Conservation (phyloP, 2,888 invertebrate genomes). For the Mactromeris polynyma region DNA sequence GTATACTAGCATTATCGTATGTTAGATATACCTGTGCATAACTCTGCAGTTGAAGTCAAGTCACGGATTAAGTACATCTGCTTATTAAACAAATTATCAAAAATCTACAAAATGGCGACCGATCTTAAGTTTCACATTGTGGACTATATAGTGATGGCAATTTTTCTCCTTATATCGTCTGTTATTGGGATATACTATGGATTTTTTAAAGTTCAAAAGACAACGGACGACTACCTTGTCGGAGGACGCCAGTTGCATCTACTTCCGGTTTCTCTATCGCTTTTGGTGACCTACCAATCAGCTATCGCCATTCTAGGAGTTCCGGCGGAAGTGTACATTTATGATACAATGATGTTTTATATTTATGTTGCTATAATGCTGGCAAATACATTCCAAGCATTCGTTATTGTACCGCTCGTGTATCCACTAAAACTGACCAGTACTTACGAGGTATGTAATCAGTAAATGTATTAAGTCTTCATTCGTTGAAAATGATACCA, state of each 20-base stretch:
- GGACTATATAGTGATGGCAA: slow-evolving; percentile 63
- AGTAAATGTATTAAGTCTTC: too few species aligned
- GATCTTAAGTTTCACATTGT: slow-evolving; percentile 47
- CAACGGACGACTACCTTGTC: slow-evolving; percentile 73
- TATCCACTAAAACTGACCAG: slow-evolving; percentile 77
- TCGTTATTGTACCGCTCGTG: slow-evolving; percentile 71
- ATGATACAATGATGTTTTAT: slow-evolving; percentile 68
- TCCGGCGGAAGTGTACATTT: slow-evolving; percentile 74
- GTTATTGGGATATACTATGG: slow-evolving; percentile 71
- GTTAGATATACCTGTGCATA: too few species aligned
- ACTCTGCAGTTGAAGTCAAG: too few species aligned
- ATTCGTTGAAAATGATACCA: too few species aligned
- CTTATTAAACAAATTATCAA: neutral
- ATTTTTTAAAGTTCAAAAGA: slow-evolving; percentile 53
- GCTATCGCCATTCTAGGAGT: slow-evolving; percentile 75
- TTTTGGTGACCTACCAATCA: slow-evolving; percentile 78
- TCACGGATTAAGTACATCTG: too few species aligned
- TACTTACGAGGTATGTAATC: slow-evolving; percentile 70
- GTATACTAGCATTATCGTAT: neutral
- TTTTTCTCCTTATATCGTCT: slow-evolving; percentile 59
- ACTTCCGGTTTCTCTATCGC: slow-evolving; percentile 77
- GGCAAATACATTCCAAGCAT: slow-evolving; percentile 56
- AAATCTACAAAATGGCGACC: neutral
- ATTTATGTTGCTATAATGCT: slow-evolving; percentile 59
- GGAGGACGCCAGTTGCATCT: slow-evolving; percentile 72